Evolutionary conservation across 2,797 vertebrate genomes (phyloP), one percentile per base, ranked within the genome.

Genomic region (Poeciliopsis infans): DNA sequence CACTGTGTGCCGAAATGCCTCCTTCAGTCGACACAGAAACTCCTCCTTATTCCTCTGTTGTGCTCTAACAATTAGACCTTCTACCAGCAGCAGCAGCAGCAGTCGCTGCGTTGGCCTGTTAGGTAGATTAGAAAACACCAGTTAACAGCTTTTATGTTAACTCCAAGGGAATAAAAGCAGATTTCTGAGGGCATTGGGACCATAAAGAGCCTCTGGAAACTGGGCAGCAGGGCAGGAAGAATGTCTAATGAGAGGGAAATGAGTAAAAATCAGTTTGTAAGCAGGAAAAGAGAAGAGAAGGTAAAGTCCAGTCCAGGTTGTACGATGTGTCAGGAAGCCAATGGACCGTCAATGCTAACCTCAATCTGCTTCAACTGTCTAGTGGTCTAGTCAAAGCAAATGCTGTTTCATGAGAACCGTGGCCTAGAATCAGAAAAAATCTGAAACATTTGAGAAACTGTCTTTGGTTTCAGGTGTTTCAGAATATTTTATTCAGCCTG

Each of bases 1-100:
- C 85, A 83, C 75, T 92, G 91, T 93, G 82, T 79, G 3, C 83
- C 74, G 80, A 84, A 87, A 89, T 64, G 80, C 72, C 74, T 83
- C 75, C 79, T 72, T 90, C 74, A 81, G 64, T 49, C 53, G 76
- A 77, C 43, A 66, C 64, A 89, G 53, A 85, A 84, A 84, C 70
- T 79, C 72, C 31, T 79, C 76, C 76, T 80, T 74, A 78, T 82
- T 69, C 76, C 77, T 47, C 57, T 61, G 75, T 89, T 89, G 78
- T 89, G 88, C 72, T 25, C 79, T 53, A 51, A 86, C 75, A 89
- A 87, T 85, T 78, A 71, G 57, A 86, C 75, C 85, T 77, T 81
- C 72, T 76, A 76, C 59, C 28, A 61, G 76, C 68, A 55, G 31
- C 31, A 31, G 31, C 31, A 31, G 45, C 83, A 86, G 79, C 15